Evolutionary conservation across 2,888 invertebrate species (phyloP), one percentile per base, ranked within the genome.

Genomic region (Acleris emargana): DNA sequence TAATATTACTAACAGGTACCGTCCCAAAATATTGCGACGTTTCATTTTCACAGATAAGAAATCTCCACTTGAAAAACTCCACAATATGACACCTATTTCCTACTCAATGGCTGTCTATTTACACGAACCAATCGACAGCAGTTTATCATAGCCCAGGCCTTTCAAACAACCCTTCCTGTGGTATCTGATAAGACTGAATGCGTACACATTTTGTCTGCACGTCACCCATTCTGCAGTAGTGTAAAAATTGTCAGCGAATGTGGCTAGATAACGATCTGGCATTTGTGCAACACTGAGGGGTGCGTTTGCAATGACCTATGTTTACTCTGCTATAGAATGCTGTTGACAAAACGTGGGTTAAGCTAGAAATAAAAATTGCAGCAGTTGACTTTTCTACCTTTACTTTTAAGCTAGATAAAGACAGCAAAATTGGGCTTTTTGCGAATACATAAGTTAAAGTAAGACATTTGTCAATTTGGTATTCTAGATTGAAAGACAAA

Each of bases 211-310:
- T 60, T 91, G 91, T 91, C 87, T 86, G 86, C 77, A 72, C 80
- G 82, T 87, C 87, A 86, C 84, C 84, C 87, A 85, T 86, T 87
- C 84, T 79, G 79, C 82, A 84, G 82, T 90, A 88, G 91, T 90
- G 91, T 88, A 89, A 91, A 91, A 92, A 92, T 90, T 87, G 91
- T 86, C 87, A 87, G 87, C 81, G 86, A 88, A 87, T 88, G 87
- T 80, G 80, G 72, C 83, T 83, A 88, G 91, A 92, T 92, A 87
- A 85, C 73, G 84, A 91, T 92, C 91, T 89, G 80, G 82, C 82
- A 87, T 90, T 89, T 88, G 86, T 77, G 79, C 72, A 73, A 72
- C 74, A 72, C 73, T 77, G 78, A 82, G 84, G 76, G 75, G 72
- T 68, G 62, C 38, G 38, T 38, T 72, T 38, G 53, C 49, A 58